phyloP scores from a whole-genome alignment of 2,797 vertebrate species.

The Sebastes elongatus region DNA sequence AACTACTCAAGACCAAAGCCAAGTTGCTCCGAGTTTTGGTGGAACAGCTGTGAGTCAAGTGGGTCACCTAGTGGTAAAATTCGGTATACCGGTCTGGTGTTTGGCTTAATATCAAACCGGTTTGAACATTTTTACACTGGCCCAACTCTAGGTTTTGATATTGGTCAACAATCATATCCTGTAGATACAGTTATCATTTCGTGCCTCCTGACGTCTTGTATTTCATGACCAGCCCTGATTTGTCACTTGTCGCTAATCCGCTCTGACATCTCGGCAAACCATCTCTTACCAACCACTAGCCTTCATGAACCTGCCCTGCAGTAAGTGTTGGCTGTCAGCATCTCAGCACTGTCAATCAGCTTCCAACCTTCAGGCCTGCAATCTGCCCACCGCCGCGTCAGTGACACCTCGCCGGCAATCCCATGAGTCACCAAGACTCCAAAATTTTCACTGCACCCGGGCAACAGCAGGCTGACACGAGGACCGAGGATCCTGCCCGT shows the following conservation, averaged over 20 bases:
- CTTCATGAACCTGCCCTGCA: constrained; percentile 12
- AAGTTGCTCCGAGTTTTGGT: no score
- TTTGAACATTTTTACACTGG: neutral
- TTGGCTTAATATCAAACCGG: neutral
- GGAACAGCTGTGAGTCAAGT: no score
- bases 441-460: neutral
- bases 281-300: neutral
- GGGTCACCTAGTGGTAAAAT: no score
- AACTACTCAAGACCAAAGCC: no score
- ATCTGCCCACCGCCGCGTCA: constrained; percentile 13
- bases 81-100: no score
- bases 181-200: neutral
- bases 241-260: constrained; percentile 8
- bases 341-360: constrained; percentile 46
- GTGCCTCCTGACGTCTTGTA: neutral
- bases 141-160: neutral
- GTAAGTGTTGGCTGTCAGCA: constrained; percentile 33
- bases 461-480: neutral
- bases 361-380: constrained; percentile 13
- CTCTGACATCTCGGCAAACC: constrained; percentile 15
- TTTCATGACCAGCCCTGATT: neutral
- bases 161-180: neutral
- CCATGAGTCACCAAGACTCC: constrained; percentile 2
- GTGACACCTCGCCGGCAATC: constrained; percentile 22
- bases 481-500: neutral